Base-by-base conservation (phyloP, 2,797 vertebrate species). In the Xiphorhynchus erythropygius region DNA sequence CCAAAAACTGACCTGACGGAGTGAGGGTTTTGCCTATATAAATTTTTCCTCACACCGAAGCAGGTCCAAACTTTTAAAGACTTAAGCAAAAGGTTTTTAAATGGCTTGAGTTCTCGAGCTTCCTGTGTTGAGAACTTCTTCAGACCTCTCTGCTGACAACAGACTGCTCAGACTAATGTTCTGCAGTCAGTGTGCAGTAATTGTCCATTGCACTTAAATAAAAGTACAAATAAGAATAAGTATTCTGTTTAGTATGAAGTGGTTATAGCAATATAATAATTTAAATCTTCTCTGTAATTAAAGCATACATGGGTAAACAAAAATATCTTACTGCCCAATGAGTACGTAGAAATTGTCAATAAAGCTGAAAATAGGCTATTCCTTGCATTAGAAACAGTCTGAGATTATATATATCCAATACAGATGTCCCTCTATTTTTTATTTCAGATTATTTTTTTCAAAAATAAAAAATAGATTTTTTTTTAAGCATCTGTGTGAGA, bases 11-110 rank as follows among this genome's bases (percentile, higher is more conserved):
- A 90, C 9, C 16, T 5, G 13, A 47, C 86, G 21, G 55, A 78
- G 9, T 17, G 42, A 13, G 6, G 0, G 0, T 3, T 68, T 86
- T 74, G 22, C 44, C 47, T 27, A 0, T 30, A 3, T 37, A 46
- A 41, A 27, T 56, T 18, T 63, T 24, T 47, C 8, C 23, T 78
- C 27, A 9, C 7, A 28, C 22, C 24, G 42, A 81, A 88, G 53
- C 2, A 2, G 10, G 30, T 11, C 18, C n/a, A 75, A 42, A 46
- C 18, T 71, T 71, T 53, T 11, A 77, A 52, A 68, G 57, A 74
- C n/a, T 23, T 53, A 68, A 44, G 16, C 30, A 35, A 65, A 55
- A 83, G 2, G 4, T 44, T 80, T 90, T 80, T 27, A 67, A 90
- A 57, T 25, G n/a, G 5, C 25, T 49, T 23, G 7, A 55, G 8